Percentiles rank a stretch among this genome's conserved stretches.
phyloP scores from a whole-genome alignment of 2,888 invertebrate species.

The Brassicogethes aeneus region DNA sequence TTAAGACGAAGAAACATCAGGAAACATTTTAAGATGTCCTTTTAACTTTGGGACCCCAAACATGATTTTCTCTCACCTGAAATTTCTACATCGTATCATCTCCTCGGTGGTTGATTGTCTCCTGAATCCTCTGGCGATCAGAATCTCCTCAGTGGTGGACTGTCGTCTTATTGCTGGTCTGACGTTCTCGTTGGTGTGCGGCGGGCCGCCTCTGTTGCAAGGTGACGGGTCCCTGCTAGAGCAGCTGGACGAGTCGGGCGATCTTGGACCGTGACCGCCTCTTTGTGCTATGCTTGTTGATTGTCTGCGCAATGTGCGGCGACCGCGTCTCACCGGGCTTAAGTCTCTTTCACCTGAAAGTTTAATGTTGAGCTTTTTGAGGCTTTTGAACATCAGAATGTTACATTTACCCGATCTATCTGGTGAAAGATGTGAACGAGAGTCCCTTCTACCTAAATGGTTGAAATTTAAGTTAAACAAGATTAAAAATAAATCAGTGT shows the following conservation, averaged over 20 bases:
- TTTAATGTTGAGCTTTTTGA: constrained; percentile 5
- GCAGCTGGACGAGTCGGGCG: constrained; percentile 68
- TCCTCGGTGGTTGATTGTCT: constrained; percentile 88
- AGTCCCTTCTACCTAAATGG: constrained; percentile 63
- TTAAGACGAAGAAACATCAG: no score
- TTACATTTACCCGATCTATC: constrained; percentile 49
- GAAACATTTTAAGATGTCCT: no score
- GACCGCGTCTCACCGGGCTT: constrained; percentile 65
- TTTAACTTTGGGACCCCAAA: no score
- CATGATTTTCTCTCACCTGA: constrained; percentile 65
- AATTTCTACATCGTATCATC: constrained; percentile 86
- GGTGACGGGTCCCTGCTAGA: constrained; percentile 83
- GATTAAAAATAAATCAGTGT: no score
- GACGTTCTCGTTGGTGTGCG: constrained; percentile 45
- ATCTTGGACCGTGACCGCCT: constrained; percentile 38
- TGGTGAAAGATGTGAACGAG: constrained; percentile 69
- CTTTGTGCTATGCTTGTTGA: constrained; percentile 63
- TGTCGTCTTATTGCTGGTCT: constrained; percentile 74
- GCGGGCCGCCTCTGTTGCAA: constrained; percentile 48
- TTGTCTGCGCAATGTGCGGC: constrained; percentile 63
- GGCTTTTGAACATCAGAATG: no score
- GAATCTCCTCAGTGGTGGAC: constrained; percentile 85
- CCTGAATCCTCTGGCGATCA: constrained; percentile 82
- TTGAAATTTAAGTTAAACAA: constrained; percentile 91
- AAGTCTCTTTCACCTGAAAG: constrained; percentile 67